Base-by-base conservation (phyloP, 2,888 invertebrate species). In the Byasa hedistus region DNA sequence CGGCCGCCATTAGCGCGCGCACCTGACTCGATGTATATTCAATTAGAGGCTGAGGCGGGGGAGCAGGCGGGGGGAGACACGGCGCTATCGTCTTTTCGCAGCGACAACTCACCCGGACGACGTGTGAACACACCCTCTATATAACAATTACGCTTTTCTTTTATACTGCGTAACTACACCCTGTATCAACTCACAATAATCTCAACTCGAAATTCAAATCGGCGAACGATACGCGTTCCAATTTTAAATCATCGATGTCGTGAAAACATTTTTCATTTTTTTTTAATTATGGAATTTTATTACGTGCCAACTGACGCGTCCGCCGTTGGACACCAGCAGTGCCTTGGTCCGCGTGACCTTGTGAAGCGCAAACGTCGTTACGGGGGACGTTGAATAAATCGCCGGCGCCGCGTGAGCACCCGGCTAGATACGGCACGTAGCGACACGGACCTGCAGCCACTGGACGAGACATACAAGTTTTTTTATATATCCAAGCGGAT, bases 291-390 rank as follows among this genome's bases (percentile, higher is more conserved):
- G n/a, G n/a, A n/a, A n/a, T n/a, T n/a, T n/a, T n/a, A n/a, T n/a
- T n/a, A n/a, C n/a, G n/a, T n/a, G n/a, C n/a, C n/a, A n/a, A n/a
- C n/a, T n/a, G n/a, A n/a, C n/a, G n/a, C n/a, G n/a, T n/a, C n/a
- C n/a, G n/a, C n/a, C n/a, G n/a, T n/a, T n/a, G n/a, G n/a, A n/a
- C n/a, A n/a, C n/a, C n/a, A n/a, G n/a, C n/a, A n/a, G n/a, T n/a
- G n/a, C n/a, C n/a, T n/a, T n/a, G n/a, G n/a, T n/a, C n/a, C n/a
- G n/a, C n/a, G n/a, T n/a, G n/a, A n/a, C n/a, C n/a, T n/a, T n/a
- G n/a, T n/a, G n/a, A n/a, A n/a, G n/a, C 86, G 79, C 86, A 90
- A 91, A 91, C 89, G 89, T 86, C 88, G 89, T 91, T 87, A 88
- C 81, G 76, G 77, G n/a, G n/a, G 81, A 83, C 79, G 79, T 88